phyloP scores from a whole-genome alignment of 2,888 invertebrate genomes.

The Phengaris arion region DNA sequence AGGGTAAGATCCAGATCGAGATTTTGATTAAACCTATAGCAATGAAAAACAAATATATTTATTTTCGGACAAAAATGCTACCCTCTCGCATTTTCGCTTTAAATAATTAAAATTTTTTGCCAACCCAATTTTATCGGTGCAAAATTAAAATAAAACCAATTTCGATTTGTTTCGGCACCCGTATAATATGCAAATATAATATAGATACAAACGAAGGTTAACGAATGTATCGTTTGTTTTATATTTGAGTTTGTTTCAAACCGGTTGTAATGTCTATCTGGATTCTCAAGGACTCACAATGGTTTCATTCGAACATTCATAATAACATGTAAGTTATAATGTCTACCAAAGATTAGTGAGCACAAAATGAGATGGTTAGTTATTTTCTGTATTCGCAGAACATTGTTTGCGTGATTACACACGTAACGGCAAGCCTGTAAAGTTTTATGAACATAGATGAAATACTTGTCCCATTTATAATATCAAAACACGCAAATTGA shows the following conservation, averaged over 20 bases:
- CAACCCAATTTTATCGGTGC: background rate
- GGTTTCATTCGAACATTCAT: background rate
- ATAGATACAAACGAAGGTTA: background rate
- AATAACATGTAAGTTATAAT: background rate
- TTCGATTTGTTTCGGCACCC: constrained; percentile 3
- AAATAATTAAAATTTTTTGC: background rate
- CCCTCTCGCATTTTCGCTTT: background rate
- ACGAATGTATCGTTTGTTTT: constrained; percentile 15
- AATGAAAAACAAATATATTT: constrained; percentile 2
- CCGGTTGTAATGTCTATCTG: constrained; percentile 38
- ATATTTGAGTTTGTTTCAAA: constrained; percentile 32
- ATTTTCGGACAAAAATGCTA: constrained; percentile 2
- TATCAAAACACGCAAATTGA: constrained; percentile 19
- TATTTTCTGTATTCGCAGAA: background rate
- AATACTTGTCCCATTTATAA: constrained; percentile 21
- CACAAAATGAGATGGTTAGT: too few relatives aligned
- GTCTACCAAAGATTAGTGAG: too few relatives aligned
- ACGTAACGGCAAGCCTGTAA: background rate
- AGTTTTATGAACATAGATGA: background rate
- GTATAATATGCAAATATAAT: constrained; percentile 22
- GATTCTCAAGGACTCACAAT: constrained; percentile 37
- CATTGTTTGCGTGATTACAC: background rate
- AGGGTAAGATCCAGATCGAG: constrained; percentile 35
- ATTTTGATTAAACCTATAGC: constrained; percentile 17
- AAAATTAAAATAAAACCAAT: constrained; percentile 15